Evolutionary conservation across 2,888 invertebrate species (phyloP), one percentile per base, ranked within the genome.

Genomic region (Agrilus biguttatus): DNA sequence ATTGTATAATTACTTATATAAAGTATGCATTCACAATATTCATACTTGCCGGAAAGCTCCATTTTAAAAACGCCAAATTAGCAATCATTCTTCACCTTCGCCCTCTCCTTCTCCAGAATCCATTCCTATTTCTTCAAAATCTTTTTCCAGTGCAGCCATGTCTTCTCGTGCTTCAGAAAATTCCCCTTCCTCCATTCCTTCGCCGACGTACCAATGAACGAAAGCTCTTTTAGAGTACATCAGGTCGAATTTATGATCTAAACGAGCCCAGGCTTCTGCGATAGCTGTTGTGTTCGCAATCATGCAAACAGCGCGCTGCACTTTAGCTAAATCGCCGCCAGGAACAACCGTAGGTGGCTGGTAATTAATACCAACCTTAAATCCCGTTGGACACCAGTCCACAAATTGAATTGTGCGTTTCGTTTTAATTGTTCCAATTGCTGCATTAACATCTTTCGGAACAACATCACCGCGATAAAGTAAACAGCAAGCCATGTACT

Each of bases 171-270:
- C 83, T 60, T 85, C 83, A 6, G 79, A 74, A 64, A 85, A 84
- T 61, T 84, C 84, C 1, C 83, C 83, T 61, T 81, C 81, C 56
- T 81, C 81, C 82, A 83, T 83, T 47, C 83, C 83, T 60, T 83
- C 83, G 36, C 81, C 83, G 36, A 79, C 81, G 64, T 81, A 88
- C 88, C 83, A 80, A 57, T 80, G 78, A 36, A 80, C 78, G 55
- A 80, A 80, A 39, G 78, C 79, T 39, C 78, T 61, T 61, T 79
- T 79, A 47, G 77, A 74, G 59, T 78, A 79, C 75, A 80, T 78
- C 50, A 80, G 63, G 55, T 80, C 79, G 55, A 80, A 77, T 59
- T 80, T 80, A 60, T 76, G 75, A 56, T 79, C 77, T 17, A 80
- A 67, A 46, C 79, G 69, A 36, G 74, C 74, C 78, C 78, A 79